Percentiles rank a stretch among this genome's conserved stretches.
Conservation (phyloP, 2,888 invertebrate species). For the Meliscaeva auricollis region DNA sequence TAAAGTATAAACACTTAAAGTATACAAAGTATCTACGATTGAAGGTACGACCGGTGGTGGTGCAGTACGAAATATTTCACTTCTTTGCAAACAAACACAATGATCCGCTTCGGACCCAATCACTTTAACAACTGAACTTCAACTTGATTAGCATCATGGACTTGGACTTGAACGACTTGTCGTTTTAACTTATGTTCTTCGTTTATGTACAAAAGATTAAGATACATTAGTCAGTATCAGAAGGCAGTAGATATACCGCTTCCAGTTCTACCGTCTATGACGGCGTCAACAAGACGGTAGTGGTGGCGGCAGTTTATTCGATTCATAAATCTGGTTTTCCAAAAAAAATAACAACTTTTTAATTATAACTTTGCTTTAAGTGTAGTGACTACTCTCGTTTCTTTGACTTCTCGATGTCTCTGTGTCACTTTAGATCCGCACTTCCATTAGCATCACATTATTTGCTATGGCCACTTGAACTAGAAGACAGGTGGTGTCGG, state of each 20-base stretch:
- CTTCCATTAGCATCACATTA: neutral
- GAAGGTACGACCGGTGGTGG: too few species aligned
- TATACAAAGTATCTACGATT: conserved; percentile 13
- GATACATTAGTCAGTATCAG: conserved; percentile 40
- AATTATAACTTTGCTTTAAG: conserved; percentile 21
- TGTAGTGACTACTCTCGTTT: too few species aligned
- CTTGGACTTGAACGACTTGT: conserved; percentile 65
- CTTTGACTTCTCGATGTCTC: conserved; percentile 2
- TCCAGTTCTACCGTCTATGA: conserved; percentile 29
- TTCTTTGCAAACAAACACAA: neutral
- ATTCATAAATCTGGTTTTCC: conserved; percentile 66
- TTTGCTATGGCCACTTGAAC: too few species aligned
- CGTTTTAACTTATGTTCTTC: conserved; percentile 47
- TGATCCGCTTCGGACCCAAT: conserved; percentile 60
- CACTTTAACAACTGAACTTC: conserved; percentile 70
- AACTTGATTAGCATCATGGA: conserved; percentile 74
- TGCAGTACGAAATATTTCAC: neutral
- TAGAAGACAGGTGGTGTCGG: neutral
- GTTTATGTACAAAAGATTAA: neutral
- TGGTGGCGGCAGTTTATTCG: neutral
- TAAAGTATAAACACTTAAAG: conserved; percentile 32
- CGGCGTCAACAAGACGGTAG: neutral
- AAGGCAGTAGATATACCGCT: conserved; percentile 23
- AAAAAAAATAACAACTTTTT: conserved; percentile 60
- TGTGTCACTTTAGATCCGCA: conserved; percentile 39